A percentile compares a stretch with the other conserved stretches of the same genome.
phyloP scores from a whole-genome alignment of 2,797 vertebrate genomes.

The Babyrousa celebensis region DNA sequence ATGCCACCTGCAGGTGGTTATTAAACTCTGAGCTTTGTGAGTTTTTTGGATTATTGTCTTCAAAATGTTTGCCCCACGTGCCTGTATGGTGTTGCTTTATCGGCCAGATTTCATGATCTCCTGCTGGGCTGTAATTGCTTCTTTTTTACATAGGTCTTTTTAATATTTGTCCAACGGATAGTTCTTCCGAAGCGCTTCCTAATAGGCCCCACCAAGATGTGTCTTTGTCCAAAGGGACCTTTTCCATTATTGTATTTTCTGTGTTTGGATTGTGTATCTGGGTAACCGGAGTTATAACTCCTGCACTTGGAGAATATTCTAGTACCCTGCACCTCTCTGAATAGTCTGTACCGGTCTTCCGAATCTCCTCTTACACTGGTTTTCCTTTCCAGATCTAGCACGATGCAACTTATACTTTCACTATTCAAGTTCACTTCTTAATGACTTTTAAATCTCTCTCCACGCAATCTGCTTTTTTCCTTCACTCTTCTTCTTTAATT shows the following conservation, averaged over 20 bases:
- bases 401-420: neutral
- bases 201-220: neutral
- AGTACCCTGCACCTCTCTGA: neutral
- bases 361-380: neutral
- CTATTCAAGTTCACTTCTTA: slow-evolving; percentile 55
- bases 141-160: neutral
- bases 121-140: neutral
- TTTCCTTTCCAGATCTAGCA: neutral
- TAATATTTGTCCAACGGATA: neutral
- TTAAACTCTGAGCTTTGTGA: slow-evolving; percentile 9
- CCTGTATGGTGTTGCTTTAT: neutral
- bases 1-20: neutral
- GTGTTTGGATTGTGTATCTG: neutral
- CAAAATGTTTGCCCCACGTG: neutral
- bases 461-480: neutral
- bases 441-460: slow-evolving; percentile 59
- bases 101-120: neutral
- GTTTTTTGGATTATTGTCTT: neutral
- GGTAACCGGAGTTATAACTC: neutral
- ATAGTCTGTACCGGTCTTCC: neutral
- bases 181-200: neutral
- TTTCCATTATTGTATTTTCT: neutral
- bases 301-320: neutral
- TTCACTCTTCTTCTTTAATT: slow-evolving; percentile 11
- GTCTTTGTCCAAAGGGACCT: neutral